phyloP scores from a whole-genome alignment of 2,113 vertebrate genomes.

The Struthidea cinerea region DNA sequence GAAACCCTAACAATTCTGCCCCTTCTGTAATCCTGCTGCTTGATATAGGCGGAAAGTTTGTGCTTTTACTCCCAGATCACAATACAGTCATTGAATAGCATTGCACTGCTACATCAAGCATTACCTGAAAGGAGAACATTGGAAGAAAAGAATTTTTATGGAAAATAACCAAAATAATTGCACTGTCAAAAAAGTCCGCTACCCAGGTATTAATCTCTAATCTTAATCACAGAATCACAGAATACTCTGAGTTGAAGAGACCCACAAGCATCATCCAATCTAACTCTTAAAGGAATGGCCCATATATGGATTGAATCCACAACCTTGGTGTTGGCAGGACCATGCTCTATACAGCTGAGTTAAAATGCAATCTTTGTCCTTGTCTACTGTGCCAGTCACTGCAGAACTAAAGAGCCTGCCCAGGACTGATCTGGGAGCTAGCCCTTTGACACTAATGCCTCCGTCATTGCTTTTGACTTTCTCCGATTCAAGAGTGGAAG shows the following conservation, averaged over 20 bases:
- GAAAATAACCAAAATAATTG: background rate
- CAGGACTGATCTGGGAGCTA: background rate
- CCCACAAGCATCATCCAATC: background rate
- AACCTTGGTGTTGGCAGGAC: background rate
- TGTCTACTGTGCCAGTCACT: background rate
- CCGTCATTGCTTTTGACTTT: background rate
- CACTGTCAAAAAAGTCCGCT: background rate
- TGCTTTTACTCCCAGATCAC: background rate
- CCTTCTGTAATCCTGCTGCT: background rate
- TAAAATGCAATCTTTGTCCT: background rate
- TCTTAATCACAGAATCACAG: background rate
- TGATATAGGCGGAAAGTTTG: background rate
- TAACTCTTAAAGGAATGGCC: background rate
- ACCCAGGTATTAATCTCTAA: background rate
- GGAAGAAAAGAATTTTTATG: background rate
- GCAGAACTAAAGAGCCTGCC: background rate
- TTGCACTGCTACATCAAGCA: background rate
- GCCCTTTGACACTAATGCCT: background rate
- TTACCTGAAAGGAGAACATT: background rate
- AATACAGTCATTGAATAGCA: background rate
- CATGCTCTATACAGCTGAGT: accelerated
- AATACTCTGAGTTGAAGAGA: background rate
- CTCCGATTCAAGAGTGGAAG: background rate
- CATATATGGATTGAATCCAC: accelerated
- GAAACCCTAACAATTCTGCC: background rate